These are phyloP conservation scores for Ophiothrix spiculata DNA, from an alignment of 35 echinoderm and acorn worm species.

Conservation along the genomic window DNA sequence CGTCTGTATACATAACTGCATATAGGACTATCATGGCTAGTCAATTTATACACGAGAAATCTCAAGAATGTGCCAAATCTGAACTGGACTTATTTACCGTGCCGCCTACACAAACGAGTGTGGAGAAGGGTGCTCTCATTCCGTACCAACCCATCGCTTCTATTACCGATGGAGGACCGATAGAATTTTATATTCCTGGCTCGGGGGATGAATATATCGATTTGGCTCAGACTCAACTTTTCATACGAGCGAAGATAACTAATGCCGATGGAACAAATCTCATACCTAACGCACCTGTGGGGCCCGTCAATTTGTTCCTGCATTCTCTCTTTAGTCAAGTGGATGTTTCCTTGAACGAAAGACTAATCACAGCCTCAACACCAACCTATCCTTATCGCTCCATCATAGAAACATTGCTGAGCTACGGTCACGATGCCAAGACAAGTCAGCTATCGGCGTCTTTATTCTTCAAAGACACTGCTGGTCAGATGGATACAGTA, in stretches of 20 bases:
- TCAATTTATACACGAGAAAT: slow-evolving; percentile 35
- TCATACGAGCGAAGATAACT: slow-evolving; percentile 26
- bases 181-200: slow-evolving; percentile 30
- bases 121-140: slow-evolving; percentile 15
- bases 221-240: slow-evolving; percentile 27
- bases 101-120: slow-evolving; percentile 43
- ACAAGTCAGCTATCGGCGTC: slow-evolving; percentile 9
- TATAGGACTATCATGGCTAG: neutral
- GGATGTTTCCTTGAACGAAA: slow-evolving; percentile 26
- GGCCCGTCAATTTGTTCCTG: slow-evolving; percentile 36
- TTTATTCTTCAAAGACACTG: slow-evolving; percentile 55
- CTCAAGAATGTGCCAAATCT: slow-evolving; percentile 48
- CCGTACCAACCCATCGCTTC: slow-evolving; percentile 26
- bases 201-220: slow-evolving; percentile 42
- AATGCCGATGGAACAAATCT: slow-evolving; percentile 23
- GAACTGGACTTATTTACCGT: slow-evolving; percentile 48
- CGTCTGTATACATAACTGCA: neutral
- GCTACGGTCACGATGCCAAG: slow-evolving; percentile 39
- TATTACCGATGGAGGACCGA: slow-evolving; percentile 18
- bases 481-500: slow-evolving; percentile 6
- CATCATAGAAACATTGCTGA: slow-evolving; percentile 45
- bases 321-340: slow-evolving; percentile 43
- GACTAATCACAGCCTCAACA: slow-evolving; percentile 29
- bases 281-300: neutral
- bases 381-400: slow-evolving; percentile 38